A percentile compares a stretch with the other conserved stretches of the same genome.
phyloP scores from a whole-genome alignment of 2,888 invertebrate genomes.

The Octodonta nipae region DNA sequence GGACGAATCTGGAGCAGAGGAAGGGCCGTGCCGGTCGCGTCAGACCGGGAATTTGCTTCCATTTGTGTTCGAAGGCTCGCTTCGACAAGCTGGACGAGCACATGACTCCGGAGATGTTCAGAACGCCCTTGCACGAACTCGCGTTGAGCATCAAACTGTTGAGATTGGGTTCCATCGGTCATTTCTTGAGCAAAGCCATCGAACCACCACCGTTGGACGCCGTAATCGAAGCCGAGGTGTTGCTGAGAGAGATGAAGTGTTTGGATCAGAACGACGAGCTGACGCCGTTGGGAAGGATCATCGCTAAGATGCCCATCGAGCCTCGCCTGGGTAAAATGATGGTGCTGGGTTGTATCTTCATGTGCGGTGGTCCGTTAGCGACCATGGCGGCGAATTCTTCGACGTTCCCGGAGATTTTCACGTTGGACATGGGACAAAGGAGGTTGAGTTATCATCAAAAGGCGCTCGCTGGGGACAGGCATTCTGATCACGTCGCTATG shows the following conservation, averaged over 20 bases:
- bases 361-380: slow-evolving; percentile 79
- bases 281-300: slow-evolving; percentile 82
- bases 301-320: slow-evolving; percentile 90
- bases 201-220: slow-evolving; percentile 96
- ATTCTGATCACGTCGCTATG: slow-evolving; percentile 92
- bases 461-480: slow-evolving; percentile 71
- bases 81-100: slow-evolving; percentile 70
- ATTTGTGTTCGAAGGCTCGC: slow-evolving; percentile 64
- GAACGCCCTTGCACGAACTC: slow-evolving; percentile 90
- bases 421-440: slow-evolving; percentile 59
- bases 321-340: slow-evolving; percentile 76
- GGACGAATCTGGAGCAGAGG: slow-evolving; percentile 87
- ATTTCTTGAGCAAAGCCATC: slow-evolving; percentile 87
- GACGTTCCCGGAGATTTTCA: slow-evolving; percentile 89
- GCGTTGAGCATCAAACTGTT: slow-evolving; percentile 84
- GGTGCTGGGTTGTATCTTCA: slow-evolving; percentile 81
- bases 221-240: slow-evolving; percentile 85
- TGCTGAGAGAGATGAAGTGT: slow-evolving; percentile 74
- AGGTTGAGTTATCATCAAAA: slow-evolving; percentile 74
- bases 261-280: slow-evolving; percentile 75
- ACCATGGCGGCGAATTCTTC: slow-evolving; percentile 92
- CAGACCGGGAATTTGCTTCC: slow-evolving; percentile 84
- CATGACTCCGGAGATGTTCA: slow-evolving; percentile 92
- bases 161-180: slow-evolving; percentile 79
- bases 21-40: slow-evolving; percentile 91